These are phyloP conservation scores for Esox masquinongy DNA, from an alignment of 2,797 vertebrate genomes.

Conservation along the genomic window DNA sequence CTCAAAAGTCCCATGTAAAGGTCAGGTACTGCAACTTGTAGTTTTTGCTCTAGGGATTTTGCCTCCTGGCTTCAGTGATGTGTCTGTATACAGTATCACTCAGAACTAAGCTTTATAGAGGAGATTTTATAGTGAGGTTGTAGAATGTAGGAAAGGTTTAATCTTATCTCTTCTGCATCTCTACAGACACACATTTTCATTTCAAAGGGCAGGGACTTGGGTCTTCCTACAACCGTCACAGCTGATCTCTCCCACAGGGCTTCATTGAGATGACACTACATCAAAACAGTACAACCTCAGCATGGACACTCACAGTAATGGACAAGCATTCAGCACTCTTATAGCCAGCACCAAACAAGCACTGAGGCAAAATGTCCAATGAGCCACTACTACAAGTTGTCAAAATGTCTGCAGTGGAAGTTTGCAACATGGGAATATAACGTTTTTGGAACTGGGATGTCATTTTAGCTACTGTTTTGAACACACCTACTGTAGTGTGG, in stretches of 20 bases:
- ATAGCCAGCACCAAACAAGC: neutral
- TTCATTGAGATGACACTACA: constrained; percentile 1
- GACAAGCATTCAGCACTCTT: constrained; percentile 17
- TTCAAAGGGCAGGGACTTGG: neutral
- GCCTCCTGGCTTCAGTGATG: neutral
- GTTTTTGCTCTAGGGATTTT: neutral
- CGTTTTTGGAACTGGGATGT: neutral
- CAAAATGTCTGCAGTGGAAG: neutral
- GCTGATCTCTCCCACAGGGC: constrained; percentile 4
- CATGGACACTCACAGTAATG: neutral
- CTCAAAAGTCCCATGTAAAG: neutral
- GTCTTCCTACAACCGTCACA: neutral
- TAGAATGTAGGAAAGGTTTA: neutral
- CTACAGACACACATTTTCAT: constrained; percentile 1
- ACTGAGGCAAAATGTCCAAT: constrained; percentile 1
- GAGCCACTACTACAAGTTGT: neutral
- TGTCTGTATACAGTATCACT: neutral
- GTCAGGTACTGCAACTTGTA: neutral
- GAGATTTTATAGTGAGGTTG: neutral
- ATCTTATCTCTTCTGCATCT: neutral
- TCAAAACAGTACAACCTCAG: constrained; percentile 13
- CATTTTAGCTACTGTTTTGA: neutral
- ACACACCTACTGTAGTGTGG: no score
- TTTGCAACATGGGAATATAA: neutral
- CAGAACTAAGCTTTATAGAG: neutral